A percentile compares a stretch with the other conserved stretches of the same genome.
phyloP scores from a whole-genome alignment of 2,113 vertebrate genomes.

The Nesoenas mayeri region DNA sequence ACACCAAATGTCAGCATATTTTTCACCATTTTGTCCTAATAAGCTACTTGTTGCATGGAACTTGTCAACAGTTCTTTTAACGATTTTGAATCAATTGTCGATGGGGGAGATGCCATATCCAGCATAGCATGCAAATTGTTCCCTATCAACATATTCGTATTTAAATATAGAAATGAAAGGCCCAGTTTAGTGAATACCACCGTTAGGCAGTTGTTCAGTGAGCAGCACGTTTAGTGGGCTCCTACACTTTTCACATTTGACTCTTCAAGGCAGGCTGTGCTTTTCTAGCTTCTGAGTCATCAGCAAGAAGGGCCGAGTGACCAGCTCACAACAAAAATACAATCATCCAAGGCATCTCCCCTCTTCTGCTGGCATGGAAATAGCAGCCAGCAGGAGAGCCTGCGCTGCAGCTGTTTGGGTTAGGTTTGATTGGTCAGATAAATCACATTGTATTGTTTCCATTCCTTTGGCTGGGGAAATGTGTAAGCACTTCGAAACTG shows the following conservation, averaged over 20 bases:
- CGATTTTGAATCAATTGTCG: neutral
- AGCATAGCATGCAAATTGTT: neutral
- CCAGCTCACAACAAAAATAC: neutral
- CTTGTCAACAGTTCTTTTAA: neutral
- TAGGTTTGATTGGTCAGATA: constrained; percentile 65
- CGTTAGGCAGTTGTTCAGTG: fast-evolving
- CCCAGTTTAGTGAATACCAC: neutral
- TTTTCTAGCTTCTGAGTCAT: neutral
- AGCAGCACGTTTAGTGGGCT: neutral
- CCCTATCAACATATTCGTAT: neutral
- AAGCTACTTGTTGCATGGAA: neutral
- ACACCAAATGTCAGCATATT: neutral
- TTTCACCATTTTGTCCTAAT: neutral
- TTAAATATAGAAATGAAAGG: neutral
- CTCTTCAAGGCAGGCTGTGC: neutral
- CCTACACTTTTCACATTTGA: neutral
- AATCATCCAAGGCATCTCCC: neutral
- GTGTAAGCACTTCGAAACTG: constrained; percentile 63
- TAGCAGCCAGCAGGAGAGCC: constrained; percentile 50
- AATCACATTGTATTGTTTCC: constrained; percentile 68
- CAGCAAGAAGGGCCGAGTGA: neutral
- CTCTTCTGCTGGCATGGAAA: constrained; percentile 1
- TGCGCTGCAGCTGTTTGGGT: constrained; percentile 39
- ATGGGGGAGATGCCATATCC: neutral
- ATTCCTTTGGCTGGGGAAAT: constrained; percentile 57